Percentiles rank a stretch among this genome's conserved stretches.
Evolutionary conservation across 2,797 vertebrate species (phyloP).

Genomic region (Thunnus albacares): DNA sequence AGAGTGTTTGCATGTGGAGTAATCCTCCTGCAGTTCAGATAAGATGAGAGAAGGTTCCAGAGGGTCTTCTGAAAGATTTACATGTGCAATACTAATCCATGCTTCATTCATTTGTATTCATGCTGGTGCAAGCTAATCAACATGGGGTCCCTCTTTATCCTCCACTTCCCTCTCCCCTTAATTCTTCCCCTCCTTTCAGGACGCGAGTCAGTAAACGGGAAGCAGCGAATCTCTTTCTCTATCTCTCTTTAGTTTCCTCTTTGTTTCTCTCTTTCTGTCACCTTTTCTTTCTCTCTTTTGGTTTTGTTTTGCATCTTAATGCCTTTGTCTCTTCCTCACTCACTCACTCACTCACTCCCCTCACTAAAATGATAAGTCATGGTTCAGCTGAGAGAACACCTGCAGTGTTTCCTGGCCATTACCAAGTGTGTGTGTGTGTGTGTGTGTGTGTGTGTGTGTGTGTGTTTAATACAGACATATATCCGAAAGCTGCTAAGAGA

Average conservation of each 20-base stretch:
- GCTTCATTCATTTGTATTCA: slow-evolving; percentile 60
- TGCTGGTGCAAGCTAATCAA: slow-evolving; percentile 55
- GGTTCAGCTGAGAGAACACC: slow-evolving; percentile 34
- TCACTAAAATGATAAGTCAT: slow-evolving; percentile 15
- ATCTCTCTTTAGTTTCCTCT: neutral
- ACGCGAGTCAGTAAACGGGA: slow-evolving; percentile 24
- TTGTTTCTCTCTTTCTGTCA: neutral
- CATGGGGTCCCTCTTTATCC: slow-evolving; percentile 65
- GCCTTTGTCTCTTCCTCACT: neutral
- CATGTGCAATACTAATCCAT: slow-evolving; percentile 45
- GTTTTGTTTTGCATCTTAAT: neutral
- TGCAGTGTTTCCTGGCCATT: neutral
- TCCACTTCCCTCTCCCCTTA: slow-evolving; percentile 34
- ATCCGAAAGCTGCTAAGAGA: neutral
- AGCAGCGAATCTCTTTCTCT: neutral
- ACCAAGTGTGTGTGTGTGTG: slow-evolving; percentile 19
- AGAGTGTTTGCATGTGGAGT: neutral
- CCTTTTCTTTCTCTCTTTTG: slow-evolving; percentile 18
- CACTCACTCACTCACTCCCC: too few relatives aligned
- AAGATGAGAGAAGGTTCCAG: slow-evolving; percentile 40
- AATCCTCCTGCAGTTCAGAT: slow-evolving; percentile 39
- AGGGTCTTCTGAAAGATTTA: slow-evolving; percentile 44
- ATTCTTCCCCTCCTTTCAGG: slow-evolving; percentile 42
- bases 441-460: neutral
- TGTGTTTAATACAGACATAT: neutral